Conservation (phyloP, 2,888 invertebrate species). For the Meiosimyza platycephala region DNA sequence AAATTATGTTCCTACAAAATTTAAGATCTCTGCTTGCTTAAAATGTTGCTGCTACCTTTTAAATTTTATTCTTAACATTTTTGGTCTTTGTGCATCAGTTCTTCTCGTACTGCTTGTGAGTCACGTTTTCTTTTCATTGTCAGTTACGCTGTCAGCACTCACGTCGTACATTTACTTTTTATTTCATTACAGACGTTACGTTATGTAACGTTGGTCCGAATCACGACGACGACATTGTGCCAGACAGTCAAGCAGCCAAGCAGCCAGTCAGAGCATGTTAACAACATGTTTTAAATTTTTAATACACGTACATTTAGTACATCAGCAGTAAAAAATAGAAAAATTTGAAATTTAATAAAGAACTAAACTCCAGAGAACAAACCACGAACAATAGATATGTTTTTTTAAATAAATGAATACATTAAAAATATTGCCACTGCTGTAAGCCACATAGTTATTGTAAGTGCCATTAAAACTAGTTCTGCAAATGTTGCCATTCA, state of each 20-base stretch:
- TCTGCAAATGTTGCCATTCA: neutral
- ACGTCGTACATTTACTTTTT: slow-evolving; percentile 7
- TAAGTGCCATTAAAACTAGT: neutral
- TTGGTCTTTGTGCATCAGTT: too few relatives aligned
- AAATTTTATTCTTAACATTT: too few relatives aligned
- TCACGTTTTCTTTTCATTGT: slow-evolving; percentile 26
- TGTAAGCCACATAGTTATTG: neutral
- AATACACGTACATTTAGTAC: slow-evolving; percentile 4
- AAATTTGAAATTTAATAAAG: too few relatives aligned
- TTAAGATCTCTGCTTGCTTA: too few relatives aligned
- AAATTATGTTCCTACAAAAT: too few relatives aligned
- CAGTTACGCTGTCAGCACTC: slow-evolving; percentile 21
- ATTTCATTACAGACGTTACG: neutral
- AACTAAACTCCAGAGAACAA: too few relatives aligned
- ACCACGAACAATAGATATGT: too few relatives aligned
- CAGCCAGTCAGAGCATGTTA: slow-evolving; percentile 21
- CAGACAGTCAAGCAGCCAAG: slow-evolving; percentile 5
- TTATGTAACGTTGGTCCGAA: neutral
- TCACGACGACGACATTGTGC: neutral
- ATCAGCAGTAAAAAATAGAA: neutral
- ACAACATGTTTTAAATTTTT: slow-evolving; percentile 28
- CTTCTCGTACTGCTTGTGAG: neutral
- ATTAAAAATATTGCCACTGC: too few relatives aligned
- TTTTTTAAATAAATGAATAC: too few relatives aligned
- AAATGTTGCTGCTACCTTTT: too few relatives aligned